A percentile compares a stretch with the other conserved stretches of the same genome.
Conservation (phyloP, 2,888 invertebrate genomes). For the Drosophila silvestris region DNA sequence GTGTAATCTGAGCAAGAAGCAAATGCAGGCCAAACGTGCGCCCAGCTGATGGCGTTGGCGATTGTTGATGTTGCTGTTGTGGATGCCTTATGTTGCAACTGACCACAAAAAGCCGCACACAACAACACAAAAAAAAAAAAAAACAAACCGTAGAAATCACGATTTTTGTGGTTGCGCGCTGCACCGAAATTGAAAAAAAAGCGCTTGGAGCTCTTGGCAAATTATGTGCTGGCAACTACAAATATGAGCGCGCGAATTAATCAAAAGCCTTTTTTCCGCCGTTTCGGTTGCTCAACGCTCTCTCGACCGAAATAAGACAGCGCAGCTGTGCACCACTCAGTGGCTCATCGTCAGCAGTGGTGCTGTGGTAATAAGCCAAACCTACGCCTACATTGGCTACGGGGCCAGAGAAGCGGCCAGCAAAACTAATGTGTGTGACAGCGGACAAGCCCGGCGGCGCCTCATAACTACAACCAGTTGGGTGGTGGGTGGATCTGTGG, state of each 20-base stretch:
- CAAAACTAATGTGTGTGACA: slow-evolving; percentile 35
- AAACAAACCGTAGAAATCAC: slow-evolving; percentile 74
- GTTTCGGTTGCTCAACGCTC: slow-evolving; percentile 64
- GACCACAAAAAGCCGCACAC: slow-evolving; percentile 62
- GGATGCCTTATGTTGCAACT: slow-evolving; percentile 66
- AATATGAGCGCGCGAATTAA: slow-evolving; percentile 79
- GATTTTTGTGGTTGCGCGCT: slow-evolving; percentile 67
- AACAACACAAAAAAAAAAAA: slow-evolving; percentile 43
- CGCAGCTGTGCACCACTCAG: slow-evolving; percentile 60
- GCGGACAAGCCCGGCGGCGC: slow-evolving; percentile 36
- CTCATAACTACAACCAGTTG: slow-evolving; percentile 37
- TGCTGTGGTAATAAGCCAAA: slow-evolving; percentile 51
- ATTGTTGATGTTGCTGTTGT: slow-evolving; percentile 57
- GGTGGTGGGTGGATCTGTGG: slow-evolving; percentile 27
- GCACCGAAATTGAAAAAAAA: slow-evolving; percentile 48
- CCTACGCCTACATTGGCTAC: slow-evolving; percentile 61
- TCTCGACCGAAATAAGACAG: slow-evolving; percentile 17
- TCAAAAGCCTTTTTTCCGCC: slow-evolving; percentile 67
- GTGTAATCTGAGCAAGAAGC: slow-evolving; percentile 80
- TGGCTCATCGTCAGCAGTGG: slow-evolving; percentile 43
- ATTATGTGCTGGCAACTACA: slow-evolving; percentile 80
- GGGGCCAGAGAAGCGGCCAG: slow-evolving; percentile 41
- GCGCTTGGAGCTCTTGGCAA: slow-evolving; percentile 76
- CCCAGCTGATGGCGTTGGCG: slow-evolving; percentile 78
- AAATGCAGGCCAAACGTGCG: slow-evolving; percentile 80